Percentiles rank a stretch among this genome's conserved stretches.
Evolutionary conservation across 1,140 invertebrate genomes (phyloP).

Genomic region (Tetraneura akinire): DNA sequence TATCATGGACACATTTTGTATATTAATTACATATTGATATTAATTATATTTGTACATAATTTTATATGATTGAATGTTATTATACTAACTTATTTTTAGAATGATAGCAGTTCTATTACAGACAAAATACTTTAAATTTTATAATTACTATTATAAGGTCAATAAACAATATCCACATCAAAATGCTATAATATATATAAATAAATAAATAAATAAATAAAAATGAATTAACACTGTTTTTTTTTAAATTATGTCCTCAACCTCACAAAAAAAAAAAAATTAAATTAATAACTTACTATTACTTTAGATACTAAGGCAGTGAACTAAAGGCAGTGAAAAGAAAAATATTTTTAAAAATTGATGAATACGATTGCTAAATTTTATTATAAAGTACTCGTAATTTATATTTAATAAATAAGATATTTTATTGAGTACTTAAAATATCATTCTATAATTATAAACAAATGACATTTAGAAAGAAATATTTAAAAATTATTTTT

Average conservation of each 20-base stretch:
- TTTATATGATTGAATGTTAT: conserved; percentile 4
- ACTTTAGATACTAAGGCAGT: conserved; percentile 41
- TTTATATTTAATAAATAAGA: conserved; percentile 14
- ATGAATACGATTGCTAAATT: neutral
- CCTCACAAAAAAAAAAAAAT: conserved; percentile 17
- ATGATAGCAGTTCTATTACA: conserved; percentile 23
- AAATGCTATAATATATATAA: neutral
- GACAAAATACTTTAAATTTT: neutral
- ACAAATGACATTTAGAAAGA: too few species aligned
- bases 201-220: conserved; percentile 13
- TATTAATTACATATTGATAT: conserved; percentile 24
- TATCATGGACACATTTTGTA: conserved; percentile 12
- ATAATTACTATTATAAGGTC: neutral
- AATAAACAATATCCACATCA: conserved; percentile 16
- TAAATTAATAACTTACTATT: conserved; percentile 11
- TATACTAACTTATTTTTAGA: conserved; percentile 7
- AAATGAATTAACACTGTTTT: neutral
- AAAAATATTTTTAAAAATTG: conserved; percentile 23
- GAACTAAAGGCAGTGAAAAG: conserved; percentile 48
- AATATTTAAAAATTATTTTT: too few species aligned
- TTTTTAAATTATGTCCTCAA: neutral
- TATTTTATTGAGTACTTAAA: neutral
- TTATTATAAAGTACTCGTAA: neutral
- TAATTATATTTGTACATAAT: conserved; percentile 27
- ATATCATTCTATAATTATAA: neutral